phyloP scores from a whole-genome alignment of 2,797 vertebrate species.

The Xerus rutilus region DNA sequence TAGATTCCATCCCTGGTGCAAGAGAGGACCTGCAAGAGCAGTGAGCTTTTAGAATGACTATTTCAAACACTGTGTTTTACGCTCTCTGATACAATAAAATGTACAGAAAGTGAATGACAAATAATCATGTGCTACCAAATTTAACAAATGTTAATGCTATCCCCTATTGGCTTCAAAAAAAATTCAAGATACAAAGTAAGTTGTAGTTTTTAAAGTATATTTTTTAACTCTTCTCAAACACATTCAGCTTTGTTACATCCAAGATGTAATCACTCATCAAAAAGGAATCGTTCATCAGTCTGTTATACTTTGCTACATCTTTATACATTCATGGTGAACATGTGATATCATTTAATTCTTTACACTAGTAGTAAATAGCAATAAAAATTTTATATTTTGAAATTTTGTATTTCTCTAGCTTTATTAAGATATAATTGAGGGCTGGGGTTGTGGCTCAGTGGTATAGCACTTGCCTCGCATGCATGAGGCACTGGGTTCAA shows the following conservation, averaged over 20 bases:
- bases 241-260: not conserved
- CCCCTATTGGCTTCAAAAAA: not conserved
- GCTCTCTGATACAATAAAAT: not conserved
- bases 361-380: not conserved
- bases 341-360: not conserved
- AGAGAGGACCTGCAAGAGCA: not conserved
- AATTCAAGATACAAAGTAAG: not conserved
- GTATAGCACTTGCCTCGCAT: too few species aligned
- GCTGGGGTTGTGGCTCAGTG: too few species aligned
- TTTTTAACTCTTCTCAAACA: not conserved
- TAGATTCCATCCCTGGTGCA: not conserved
- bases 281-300: not conserved
- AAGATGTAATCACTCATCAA: not conserved
- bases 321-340: not conserved
- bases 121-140: not conserved
- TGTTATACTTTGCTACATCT: not conserved
- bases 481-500: too few species aligned
- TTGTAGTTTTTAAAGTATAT: not conserved
- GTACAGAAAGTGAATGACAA: not conserved
- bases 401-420: not conserved
- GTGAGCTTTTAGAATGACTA: not conserved
- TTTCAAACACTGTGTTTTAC: not conserved
- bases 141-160: not conserved
- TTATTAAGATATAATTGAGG: not conserved
- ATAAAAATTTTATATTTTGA: not conserved